Base-by-base conservation (phyloP, 2,888 invertebrate species). In the Microdon myrmicae region DNA sequence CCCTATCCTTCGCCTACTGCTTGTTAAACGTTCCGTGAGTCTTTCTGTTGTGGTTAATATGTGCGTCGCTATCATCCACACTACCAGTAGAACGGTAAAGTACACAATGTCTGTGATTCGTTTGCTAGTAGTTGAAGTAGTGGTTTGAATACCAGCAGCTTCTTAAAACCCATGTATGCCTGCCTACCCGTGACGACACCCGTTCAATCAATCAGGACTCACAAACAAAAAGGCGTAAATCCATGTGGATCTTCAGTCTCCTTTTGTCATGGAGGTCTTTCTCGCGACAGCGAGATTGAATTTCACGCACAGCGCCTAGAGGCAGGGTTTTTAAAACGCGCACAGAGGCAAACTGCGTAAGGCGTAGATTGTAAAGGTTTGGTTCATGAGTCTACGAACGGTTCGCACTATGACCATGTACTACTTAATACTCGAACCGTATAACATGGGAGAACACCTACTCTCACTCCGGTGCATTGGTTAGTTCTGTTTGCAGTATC, bases 401-500 rank as follows among this genome's bases (percentile, higher is more conserved):
- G 51, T 51, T 56, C 45, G 45, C 56, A 49, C 45, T 64, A 28
- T 47, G 64, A 25, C 64, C 64, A 43, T 64, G 64, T 58, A 53
- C 64, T 51, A 64, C 58, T 58, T 64, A 64, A 51, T 53, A 64
- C 51, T 43, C 64, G 26, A 64, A 43, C 58, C 64, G 41, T 43
- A 51, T 37, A 56, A 56, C 58, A 51, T 47, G 51, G 41, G 61
- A 64, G 61, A 35, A 56, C 61, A 64, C 64, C 58, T 64, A 64
- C 64, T 64, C 47, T 53, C 47, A 31, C 44, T 45, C 26, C 37
- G 43, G 9, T 56, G 34, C 37, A 51, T 49, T 39, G 37, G 25
- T 34, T 44, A 37, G 13, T 26, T 35, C 2, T 32, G 1, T 32
- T 14, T 44, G 20, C 41, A 28, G 12, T 44, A 58, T 56, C 37